Evolutionary conservation across 2,888 invertebrate species (phyloP), one percentile per base, ranked within the genome.

Genomic region (Xestia sexstrigata): DNA sequence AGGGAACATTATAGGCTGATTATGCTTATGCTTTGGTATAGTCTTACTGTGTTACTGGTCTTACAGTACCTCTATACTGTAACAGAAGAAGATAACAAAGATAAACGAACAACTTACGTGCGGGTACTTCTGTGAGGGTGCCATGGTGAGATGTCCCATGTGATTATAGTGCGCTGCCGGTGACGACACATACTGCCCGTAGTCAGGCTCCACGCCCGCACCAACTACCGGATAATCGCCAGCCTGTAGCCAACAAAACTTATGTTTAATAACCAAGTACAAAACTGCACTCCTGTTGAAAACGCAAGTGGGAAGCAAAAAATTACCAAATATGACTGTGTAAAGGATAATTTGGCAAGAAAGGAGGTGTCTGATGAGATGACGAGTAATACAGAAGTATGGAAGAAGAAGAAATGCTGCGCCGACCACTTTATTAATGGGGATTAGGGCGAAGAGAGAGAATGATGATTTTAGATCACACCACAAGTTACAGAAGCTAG

Each of bases 71-170:
- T 58, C 26, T 58, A 7, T 58, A 55, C 26, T 26, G n/a, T 1
- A 26, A n/a, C 55, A 55, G n/a, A 2, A 58, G 15, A 15, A 58
- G 15, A 7, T 26, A 49, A 3, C 11, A n/a, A n/a, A 58, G 58
- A 60, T 17, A 60, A 26, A 30, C 3, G 17, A 60, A 60, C n/a
- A 17, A 94, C 96, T 94, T 79, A 97, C 97, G 76, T 97, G 97
- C 13, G 97, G 97, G 78, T 97, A 97, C 86, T 97, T 97, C 91
- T 97, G 97, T 78, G 97, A 97, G 0, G 97, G 97, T 26, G 97
- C 96, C 96, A 97, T 97, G 55, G 97, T 96, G 83, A 97, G 96
- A 88, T 97, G 97, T 58, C 96, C 97, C 96, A 97, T 95, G 91
- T 97, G 97, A 90, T 96, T 97, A 90, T 97, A 97, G 89, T 97